Percentiles rank a stretch among this genome's conserved stretches.
phyloP scores from a whole-genome alignment of 2,113 vertebrate genomes.

The Jaculus jaculus region DNA sequence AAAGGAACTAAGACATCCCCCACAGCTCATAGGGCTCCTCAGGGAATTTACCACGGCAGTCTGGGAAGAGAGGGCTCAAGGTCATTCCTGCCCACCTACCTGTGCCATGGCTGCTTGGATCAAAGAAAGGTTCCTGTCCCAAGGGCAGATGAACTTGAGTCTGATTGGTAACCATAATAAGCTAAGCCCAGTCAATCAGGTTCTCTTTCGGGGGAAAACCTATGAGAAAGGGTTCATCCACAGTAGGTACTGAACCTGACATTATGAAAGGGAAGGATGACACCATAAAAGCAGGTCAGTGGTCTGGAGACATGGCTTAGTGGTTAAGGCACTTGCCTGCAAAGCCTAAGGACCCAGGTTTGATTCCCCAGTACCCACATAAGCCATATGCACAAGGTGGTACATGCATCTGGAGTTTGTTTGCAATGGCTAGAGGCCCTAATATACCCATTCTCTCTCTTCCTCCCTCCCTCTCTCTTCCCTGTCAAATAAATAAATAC shows the following conservation, averaged over 20 bases:
- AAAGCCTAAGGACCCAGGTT: too few relatives aligned
- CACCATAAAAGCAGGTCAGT: not conserved
- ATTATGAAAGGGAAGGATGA: not conserved
- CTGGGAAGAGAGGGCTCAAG: not conserved
- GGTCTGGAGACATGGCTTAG: too few relatives aligned
- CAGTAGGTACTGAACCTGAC: not conserved
- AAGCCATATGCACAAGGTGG: too few relatives aligned
- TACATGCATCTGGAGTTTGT: too few relatives aligned
- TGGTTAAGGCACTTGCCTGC: too few relatives aligned
- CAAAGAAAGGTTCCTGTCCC: not conserved
- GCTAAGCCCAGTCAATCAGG: not conserved
- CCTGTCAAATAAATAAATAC: too few relatives aligned
- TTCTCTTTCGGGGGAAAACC: not conserved
- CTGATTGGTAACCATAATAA: not conserved
- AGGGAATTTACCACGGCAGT: not conserved
- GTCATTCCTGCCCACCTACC: too few relatives aligned
- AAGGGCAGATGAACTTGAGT: not conserved
- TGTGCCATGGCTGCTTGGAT: not conserved
- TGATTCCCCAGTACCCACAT: too few relatives aligned
- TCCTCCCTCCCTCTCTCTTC: too few relatives aligned
- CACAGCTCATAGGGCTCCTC: not conserved
- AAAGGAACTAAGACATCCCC: not conserved
- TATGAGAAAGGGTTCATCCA: not conserved
- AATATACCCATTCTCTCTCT: too few relatives aligned
- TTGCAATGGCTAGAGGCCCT: too few relatives aligned